A percentile compares a stretch with the other conserved stretches of the same genome.
These are phyloP conservation scores for Artemisiospiza belli DNA, from an alignment of 2,113 vertebrate genomes.

Conservation along the genomic window DNA sequence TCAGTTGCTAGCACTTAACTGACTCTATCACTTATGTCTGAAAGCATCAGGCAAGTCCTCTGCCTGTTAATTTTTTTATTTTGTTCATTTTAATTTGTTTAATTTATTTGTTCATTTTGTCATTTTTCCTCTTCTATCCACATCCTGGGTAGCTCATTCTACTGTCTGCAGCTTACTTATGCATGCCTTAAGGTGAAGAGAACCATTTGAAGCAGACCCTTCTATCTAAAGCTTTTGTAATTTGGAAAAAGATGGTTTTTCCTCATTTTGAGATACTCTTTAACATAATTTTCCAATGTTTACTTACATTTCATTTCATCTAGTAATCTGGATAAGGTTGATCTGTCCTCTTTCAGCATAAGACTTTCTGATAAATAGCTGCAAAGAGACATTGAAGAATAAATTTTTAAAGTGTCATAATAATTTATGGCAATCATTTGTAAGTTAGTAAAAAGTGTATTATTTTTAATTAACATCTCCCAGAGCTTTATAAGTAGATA, in stretches of 20 bases:
- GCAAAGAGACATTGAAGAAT: neutral
- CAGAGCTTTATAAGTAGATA: neutral
- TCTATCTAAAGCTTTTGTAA: neutral
- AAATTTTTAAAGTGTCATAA: neutral
- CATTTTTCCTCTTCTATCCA: neutral
- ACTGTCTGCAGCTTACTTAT: neutral
- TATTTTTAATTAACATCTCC: neutral
- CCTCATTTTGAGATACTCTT: neutral
- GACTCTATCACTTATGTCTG: neutral
- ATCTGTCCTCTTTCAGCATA: constrained; percentile 82
- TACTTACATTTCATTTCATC: constrained; percentile 93
- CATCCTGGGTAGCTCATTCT: neutral
- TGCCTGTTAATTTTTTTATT: neutral
- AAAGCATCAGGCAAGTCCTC: neutral
- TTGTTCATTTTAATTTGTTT: neutral
- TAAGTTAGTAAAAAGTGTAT: neutral
- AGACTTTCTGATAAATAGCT: constrained; percentile 93
- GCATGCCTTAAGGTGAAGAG: neutral
- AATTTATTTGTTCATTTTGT: neutral
- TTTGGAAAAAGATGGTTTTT: neutral
- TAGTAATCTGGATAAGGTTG: constrained; percentile 80
- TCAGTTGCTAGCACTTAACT: neutral
- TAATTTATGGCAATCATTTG: neutral
- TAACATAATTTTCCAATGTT: neutral
- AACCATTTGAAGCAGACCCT: neutral